These are phyloP conservation scores for Vimba vimba DNA, from an alignment of 2,113 vertebrate genomes.

Conservation along the genomic window DNA sequence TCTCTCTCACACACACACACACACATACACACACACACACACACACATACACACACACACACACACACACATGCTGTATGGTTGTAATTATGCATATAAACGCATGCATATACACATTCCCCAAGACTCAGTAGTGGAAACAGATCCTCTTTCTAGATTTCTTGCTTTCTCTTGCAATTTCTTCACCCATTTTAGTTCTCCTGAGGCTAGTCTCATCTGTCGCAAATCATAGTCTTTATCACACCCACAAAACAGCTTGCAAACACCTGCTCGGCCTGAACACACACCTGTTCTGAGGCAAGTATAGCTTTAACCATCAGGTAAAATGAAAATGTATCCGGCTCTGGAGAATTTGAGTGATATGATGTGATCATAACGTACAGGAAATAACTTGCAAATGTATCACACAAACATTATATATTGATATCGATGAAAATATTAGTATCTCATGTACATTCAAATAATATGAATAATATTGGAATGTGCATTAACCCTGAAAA, in stretches of 20 bases:
- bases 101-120: background rate
- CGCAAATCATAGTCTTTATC: constrained; percentile 30
- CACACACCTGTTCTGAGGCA: constrained; percentile 43
- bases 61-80: background rate
- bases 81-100: constrained; percentile 1
- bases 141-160: background rate
- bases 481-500: background rate
- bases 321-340: background rate
- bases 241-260: background rate
- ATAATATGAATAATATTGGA: background rate
- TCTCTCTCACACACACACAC: background rate
- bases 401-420: background rate
- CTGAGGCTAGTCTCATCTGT: background rate
- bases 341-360: constrained; percentile 11
- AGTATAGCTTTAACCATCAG: constrained; percentile 1
- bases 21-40: too few relatives aligned
- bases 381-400: background rate
- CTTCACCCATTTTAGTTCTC: background rate
- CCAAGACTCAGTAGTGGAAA: background rate
- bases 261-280: background rate
- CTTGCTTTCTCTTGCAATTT: background rate
- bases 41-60: background rate
- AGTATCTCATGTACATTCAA: background rate
- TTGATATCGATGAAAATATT: background rate
- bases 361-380: background rate